These are phyloP conservation scores for Strigamia crassipes DNA, from an alignment of 2,888 invertebrate genomes.

Conservation along the genomic window DNA sequence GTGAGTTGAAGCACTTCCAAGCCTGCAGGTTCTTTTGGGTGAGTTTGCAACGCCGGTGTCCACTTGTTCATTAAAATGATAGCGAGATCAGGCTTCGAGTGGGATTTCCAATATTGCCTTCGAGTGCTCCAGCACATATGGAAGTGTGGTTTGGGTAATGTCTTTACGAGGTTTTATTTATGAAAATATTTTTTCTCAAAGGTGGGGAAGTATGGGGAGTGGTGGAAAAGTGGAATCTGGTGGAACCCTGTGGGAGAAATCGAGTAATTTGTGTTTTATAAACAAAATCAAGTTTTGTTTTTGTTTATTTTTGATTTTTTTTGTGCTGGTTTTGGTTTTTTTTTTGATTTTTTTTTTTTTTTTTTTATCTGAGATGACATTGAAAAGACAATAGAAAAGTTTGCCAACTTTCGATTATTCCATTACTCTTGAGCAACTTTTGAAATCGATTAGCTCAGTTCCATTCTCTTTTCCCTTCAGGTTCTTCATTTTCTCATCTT, in stretches of 20 bases:
- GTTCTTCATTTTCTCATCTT: neutral
- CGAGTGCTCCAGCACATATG: neutral
- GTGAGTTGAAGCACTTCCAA: neutral
- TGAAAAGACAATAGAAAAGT: slow-evolving; percentile 20
- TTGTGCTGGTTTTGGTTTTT: too few relatives aligned
- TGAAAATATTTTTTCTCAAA: too few relatives aligned
- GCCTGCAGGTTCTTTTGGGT: slow-evolving; percentile 15
- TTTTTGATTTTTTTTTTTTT: neutral
- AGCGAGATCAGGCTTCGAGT: neutral
- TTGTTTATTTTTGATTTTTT: neutral
- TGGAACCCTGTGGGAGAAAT: neutral
- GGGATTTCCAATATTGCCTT: neutral
- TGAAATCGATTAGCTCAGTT: neutral
- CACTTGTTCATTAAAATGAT: slow-evolving; percentile 37
- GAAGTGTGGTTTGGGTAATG: neutral
- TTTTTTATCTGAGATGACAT: slow-evolving; percentile 7
- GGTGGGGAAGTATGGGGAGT: neutral
- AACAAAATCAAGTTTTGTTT: neutral
- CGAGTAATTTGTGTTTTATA: neutral
- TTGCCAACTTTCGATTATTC: slow-evolving; percentile 32
- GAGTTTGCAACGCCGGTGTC: slow-evolving; percentile 6
- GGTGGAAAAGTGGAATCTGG: too few relatives aligned
- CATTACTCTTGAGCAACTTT: slow-evolving; percentile 23
- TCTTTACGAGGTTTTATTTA: too few relatives aligned
- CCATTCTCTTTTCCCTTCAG: neutral